phyloP scores from a whole-genome alignment of 2,888 invertebrate species.

The Apotomis betuletana region DNA sequence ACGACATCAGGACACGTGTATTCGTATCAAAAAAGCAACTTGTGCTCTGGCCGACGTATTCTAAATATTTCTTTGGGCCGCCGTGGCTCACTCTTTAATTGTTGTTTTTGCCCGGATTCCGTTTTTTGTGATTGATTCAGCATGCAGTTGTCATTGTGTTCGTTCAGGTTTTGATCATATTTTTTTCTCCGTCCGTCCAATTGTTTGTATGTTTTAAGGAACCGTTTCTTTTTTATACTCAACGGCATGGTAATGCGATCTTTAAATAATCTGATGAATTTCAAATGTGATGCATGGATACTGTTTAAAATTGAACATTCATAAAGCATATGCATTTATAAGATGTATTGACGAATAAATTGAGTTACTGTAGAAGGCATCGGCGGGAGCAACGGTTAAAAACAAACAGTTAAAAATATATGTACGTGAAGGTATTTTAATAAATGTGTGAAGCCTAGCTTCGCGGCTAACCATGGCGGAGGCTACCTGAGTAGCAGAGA shows the following conservation, averaged over 20 bases:
- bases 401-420: conserved; percentile 23
- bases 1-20: conserved; percentile 80
- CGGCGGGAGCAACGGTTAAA: conserved; percentile 16
- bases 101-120: conserved; percentile 82
- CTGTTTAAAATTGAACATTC: conserved; percentile 41
- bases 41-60: conserved; percentile 64
- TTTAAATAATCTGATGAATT: conserved; percentile 76
- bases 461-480: conserved; percentile 1
- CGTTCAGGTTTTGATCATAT: conserved; percentile 77
- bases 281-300: conserved; percentile 52
- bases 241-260: conserved; percentile 67
- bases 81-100: conserved; percentile 75
- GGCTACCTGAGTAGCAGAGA: conserved; percentile 24
- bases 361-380: conserved; percentile 20
- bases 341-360: conserved; percentile 40
- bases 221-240: conserved; percentile 62
- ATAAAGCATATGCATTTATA: conserved; percentile 39
- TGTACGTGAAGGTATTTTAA: conserved; percentile 18
- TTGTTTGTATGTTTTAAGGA: conserved; percentile 81
- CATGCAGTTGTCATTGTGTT: conserved; percentile 82
- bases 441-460: conserved; percentile 33
- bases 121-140: conserved; percentile 83
- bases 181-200: conserved; percentile 69
- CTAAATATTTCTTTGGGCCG: conserved; percentile 79
- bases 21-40: conserved; percentile 50